Evolutionary conservation across 2,888 invertebrate genomes (phyloP).

Genomic region (Synergus umbraculus): DNA sequence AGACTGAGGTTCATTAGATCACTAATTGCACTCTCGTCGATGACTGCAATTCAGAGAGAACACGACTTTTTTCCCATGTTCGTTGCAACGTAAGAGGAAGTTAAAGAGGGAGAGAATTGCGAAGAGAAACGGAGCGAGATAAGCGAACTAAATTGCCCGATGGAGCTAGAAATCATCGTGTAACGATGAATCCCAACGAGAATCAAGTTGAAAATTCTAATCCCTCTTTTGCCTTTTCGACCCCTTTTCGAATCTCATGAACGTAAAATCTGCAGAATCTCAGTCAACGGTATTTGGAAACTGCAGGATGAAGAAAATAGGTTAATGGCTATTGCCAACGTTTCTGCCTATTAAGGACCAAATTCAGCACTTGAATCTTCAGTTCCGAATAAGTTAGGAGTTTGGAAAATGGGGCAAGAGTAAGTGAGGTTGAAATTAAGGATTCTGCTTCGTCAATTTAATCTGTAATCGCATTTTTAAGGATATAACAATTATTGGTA

Average conservation of each 20-base stretch:
- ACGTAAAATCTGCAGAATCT: conserved; percentile 35
- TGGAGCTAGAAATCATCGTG: conserved; percentile 33
- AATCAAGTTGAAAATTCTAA: conserved; percentile 36
- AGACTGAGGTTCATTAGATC: neutral
- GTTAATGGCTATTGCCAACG: conserved; percentile 34
- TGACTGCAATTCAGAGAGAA: conserved; percentile 3
- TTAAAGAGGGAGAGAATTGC: conserved; percentile 29
- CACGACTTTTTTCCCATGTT: conserved; percentile 14
- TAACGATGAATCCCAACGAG: conserved; percentile 34
- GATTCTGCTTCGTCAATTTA: neutral
- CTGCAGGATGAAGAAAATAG: conserved; percentile 27
- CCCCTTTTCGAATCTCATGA: conserved; percentile 13
- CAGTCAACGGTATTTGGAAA: conserved; percentile 31
- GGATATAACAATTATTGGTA: neutral
- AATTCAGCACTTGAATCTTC: conserved; percentile 12
- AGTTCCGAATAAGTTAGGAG: neutral
- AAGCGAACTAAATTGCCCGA: conserved; percentile 34
- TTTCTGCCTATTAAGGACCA: conserved; percentile 1
- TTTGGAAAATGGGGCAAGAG: conserved; percentile 30
- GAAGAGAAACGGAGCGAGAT: conserved; percentile 39
- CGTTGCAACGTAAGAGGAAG: conserved; percentile 32
- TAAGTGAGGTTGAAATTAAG: neutral
- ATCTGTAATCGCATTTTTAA: neutral
- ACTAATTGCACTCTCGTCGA: conserved; percentile 23
- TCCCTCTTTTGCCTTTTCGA: conserved; percentile 37